These are phyloP conservation scores for Uria lomvia DNA, from an alignment of 2,113 vertebrate genomes.

Conservation along the genomic window DNA sequence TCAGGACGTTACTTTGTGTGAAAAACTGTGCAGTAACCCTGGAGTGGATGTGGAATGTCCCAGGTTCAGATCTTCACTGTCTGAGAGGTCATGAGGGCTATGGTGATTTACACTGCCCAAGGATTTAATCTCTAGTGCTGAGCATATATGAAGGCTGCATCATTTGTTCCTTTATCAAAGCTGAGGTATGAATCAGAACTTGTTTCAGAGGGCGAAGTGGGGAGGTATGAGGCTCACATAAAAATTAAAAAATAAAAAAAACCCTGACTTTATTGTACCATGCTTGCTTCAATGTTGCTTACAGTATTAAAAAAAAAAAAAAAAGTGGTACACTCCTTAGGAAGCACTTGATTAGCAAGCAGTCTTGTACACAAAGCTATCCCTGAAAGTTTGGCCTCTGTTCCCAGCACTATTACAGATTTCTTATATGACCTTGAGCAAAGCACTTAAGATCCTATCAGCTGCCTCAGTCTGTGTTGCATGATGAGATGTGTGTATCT, in stretches of 20 bases:
- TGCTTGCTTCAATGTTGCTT: neutral
- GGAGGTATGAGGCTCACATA: neutral
- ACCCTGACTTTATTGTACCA: neutral
- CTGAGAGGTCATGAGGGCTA: neutral
- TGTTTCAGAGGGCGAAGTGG: neutral
- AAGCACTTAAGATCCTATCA: neutral
- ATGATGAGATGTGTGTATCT: neutral
- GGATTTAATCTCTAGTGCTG: neutral
- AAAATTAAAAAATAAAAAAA: neutral
- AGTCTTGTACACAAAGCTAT: neutral
- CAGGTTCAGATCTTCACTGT: neutral
- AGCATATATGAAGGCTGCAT: neutral
- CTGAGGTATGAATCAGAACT: conserved; percentile 41
- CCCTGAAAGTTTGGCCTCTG: neutral
- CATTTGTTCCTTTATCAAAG: conserved; percentile 57
- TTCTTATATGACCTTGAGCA: fast-evolving
- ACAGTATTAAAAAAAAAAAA: neutral
- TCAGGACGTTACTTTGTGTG: too few species aligned
- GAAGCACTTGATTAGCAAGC: neutral
- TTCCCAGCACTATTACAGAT: neutral
- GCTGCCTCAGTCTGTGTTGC: neutral
- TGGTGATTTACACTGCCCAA: neutral
- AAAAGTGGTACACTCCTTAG: neutral
- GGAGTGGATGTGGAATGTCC: neutral
- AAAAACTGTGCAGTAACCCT: neutral